Conservation (phyloP, 2,113 vertebrate species). For the Amazona vittata region DNA sequence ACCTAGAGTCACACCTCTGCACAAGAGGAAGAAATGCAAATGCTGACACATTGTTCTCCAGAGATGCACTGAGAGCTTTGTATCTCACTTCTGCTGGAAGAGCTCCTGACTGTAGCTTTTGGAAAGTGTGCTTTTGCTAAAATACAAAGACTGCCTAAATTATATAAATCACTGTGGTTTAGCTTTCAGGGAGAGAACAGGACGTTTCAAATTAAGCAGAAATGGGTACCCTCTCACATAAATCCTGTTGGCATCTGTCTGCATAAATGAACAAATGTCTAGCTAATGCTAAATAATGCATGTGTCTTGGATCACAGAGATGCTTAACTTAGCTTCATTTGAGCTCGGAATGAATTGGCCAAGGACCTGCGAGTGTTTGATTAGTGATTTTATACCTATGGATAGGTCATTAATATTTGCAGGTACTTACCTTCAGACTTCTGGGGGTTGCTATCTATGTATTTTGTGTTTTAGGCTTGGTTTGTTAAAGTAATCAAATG, state of each 20-base stretch:
- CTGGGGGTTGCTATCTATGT: neutral
- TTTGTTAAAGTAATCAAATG: slow-evolving; percentile 6
- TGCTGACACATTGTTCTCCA: neutral
- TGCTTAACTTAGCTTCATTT: slow-evolving; percentile 33
- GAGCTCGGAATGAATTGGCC: neutral
- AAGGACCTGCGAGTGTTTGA: neutral
- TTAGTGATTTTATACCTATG: neutral
- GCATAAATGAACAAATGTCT: slow-evolving; percentile 39
- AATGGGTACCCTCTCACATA: neutral
- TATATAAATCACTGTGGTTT: neutral
- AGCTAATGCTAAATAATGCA: slow-evolving; percentile 52
- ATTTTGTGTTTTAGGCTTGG: neutral
- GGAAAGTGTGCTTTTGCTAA: neutral
- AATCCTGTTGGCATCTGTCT: slow-evolving; percentile 42
- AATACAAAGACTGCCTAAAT: neutral
- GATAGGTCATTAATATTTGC: slow-evolving; percentile 37
- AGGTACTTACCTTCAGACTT: neutral
- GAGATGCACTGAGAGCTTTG: neutral
- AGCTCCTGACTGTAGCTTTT: neutral
- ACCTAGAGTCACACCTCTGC: rapidly evolving
- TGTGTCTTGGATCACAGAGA: slow-evolving; percentile 9
- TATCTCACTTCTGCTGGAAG: neutral
- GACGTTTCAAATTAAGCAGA: slow-evolving; percentile 10
- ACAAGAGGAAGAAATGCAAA: neutral
- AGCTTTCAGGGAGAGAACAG: slow-evolving; percentile 12